Evolutionary conservation across 2,113 vertebrate genomes (phyloP).

Genomic region (Aptenodytes forsteri): DNA sequence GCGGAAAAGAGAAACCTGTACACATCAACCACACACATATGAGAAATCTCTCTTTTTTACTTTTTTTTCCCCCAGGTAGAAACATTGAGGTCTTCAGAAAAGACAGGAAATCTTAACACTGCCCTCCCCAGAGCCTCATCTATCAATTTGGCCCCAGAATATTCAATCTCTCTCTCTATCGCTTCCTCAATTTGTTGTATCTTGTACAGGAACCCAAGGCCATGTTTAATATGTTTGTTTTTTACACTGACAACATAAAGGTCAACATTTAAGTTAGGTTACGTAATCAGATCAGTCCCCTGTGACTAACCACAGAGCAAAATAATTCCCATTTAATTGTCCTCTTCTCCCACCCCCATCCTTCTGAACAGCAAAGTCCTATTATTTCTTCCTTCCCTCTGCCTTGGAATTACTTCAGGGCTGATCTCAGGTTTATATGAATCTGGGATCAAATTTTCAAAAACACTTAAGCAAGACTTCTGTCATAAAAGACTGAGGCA

Average conservation of each 20-base stretch:
- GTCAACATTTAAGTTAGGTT: constrained; percentile 17
- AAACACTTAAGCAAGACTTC: background rate
- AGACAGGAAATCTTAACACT: background rate
- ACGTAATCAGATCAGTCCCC: background rate
- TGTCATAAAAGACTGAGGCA: background rate
- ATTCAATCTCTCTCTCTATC: background rate
- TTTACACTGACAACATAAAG: constrained; percentile 19
- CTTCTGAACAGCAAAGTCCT: background rate
- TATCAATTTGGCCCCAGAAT: background rate
- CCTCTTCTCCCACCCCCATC: background rate
- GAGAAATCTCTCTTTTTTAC: background rate
- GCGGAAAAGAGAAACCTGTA: background rate
- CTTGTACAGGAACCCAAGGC: constrained; percentile 57
- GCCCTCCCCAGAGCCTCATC: constrained; percentile 21
- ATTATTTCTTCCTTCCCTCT: background rate
- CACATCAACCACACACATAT: background rate
- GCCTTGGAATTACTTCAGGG: background rate
- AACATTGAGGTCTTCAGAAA: background rate
- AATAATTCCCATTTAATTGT: constrained; percentile 45
- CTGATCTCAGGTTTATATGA: background rate
- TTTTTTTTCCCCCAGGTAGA: background rate
- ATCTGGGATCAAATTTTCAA: background rate
- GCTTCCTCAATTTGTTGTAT: constrained; percentile 25
- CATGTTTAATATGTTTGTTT: constrained; percentile 62
- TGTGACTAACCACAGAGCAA: background rate